These are phyloP conservation scores for Spea multiplicata DNA, from an alignment of 2,113 vertebrate species.

Conservation along the genomic window DNA sequence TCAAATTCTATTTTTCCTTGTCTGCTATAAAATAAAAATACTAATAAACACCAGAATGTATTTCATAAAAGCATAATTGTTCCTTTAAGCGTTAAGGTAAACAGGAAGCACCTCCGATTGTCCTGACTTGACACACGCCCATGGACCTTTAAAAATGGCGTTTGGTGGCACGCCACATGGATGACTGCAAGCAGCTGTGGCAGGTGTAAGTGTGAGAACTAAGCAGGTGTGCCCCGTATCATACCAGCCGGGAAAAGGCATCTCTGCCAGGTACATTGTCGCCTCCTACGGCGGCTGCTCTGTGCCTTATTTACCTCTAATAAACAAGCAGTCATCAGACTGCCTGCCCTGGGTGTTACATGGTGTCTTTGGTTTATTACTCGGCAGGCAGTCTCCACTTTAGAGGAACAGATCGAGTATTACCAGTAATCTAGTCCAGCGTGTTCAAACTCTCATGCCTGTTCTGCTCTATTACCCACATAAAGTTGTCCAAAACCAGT, in stretches of 20 bases:
- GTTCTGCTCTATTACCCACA: conserved; percentile 8
- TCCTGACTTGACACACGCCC: not conserved
- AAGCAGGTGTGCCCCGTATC: conserved; percentile 17
- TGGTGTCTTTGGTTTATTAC: not conserved
- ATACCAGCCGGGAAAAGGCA: conserved; percentile 6
- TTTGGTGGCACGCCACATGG: not conserved
- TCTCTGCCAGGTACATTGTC: not conserved
- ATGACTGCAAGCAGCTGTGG: not conserved
- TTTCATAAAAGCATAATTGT: too few species aligned
- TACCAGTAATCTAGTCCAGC: not conserved
- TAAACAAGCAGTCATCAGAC: not conserved
- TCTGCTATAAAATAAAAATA: too few species aligned
- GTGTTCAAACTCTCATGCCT: not conserved
- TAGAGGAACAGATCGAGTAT: too few species aligned
- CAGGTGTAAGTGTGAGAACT: conserved; percentile 12
- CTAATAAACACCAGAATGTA: too few species aligned
- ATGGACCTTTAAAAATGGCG: not conserved
- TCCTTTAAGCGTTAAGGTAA: too few species aligned
- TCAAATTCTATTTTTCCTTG: too few species aligned
- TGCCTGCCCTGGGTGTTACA: conserved; percentile 1
- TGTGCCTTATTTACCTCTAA: not conserved
- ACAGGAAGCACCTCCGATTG: too few species aligned
- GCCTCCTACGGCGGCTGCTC: not conserved
- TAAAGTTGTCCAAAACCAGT: conserved; percentile 19
- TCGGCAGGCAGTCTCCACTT: not conserved